phyloP scores from a whole-genome alignment of 2,113 vertebrate genomes.

The Pseudorectes ferrugineus region DNA sequence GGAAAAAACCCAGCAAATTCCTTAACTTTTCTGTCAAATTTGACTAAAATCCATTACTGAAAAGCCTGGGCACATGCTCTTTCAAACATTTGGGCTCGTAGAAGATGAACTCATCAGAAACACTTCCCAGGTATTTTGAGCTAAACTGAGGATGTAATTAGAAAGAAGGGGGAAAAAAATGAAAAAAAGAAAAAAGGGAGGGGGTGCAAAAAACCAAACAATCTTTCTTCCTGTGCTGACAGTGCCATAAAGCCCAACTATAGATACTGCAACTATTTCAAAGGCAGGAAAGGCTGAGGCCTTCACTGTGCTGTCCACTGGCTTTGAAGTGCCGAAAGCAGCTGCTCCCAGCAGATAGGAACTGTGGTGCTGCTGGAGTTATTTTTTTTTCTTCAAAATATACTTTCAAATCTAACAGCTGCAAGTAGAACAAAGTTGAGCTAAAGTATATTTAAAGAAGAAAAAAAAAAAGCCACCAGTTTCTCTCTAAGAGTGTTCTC shows the following conservation, averaged over 20 bases:
- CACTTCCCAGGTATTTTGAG: neutral
- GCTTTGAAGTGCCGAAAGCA: constrained; percentile 67
- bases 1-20: neutral
- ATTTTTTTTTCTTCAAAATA: constrained; percentile 52
- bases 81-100: neutral
- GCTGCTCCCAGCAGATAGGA: constrained; percentile 69
- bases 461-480: neutral
- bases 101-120: neutral
- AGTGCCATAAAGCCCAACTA: constrained; percentile 19
- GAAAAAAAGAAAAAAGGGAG: neutral
- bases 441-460: constrained; percentile 54
- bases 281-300: constrained; percentile 69
- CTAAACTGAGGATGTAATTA: neutral
- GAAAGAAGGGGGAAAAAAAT: neutral
- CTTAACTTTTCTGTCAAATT: neutral
- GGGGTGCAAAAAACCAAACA: constrained; percentile 32
- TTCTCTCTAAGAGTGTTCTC: constrained; percentile 32
- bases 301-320: constrained; percentile 55
- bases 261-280: constrained; percentile 53
- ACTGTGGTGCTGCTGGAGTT: constrained; percentile 34
- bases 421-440: constrained; percentile 62
- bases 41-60: neutral
- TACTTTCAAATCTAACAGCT: constrained; percentile 66
- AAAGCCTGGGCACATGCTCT: neutral
- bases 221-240: constrained; percentile 46